phyloP scores from a whole-genome alignment of 2,113 vertebrate genomes.

The Vanacampus margaritifer region DNA sequence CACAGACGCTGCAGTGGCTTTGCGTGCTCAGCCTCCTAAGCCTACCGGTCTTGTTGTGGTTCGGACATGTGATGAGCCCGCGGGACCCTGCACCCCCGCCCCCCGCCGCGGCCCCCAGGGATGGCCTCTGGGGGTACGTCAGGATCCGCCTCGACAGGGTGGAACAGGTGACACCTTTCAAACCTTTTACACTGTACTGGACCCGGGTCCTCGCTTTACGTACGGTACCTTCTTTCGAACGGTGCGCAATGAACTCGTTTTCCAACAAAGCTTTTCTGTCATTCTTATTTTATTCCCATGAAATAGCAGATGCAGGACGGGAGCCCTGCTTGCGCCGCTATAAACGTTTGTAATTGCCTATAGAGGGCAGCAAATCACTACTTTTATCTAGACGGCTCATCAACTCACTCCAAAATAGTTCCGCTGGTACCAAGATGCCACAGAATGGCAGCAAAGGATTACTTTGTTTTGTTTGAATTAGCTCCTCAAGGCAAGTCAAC shows the following conservation, averaged over 20 bases:
- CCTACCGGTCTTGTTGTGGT: conserved; percentile 62
- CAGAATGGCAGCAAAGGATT: no score
- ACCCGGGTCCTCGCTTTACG: no score
- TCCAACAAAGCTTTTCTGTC: no score
- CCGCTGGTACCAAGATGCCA: no score
- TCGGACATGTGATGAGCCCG: conserved; percentile 42
- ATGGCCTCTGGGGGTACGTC: conserved; percentile 56
- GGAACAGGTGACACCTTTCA: conserved; percentile 38
- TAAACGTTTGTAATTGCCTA: no score
- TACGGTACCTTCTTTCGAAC: no score
- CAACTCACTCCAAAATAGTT: no score
- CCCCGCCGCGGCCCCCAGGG: background rate
- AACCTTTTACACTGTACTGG: background rate
- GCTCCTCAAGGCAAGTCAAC: background rate
- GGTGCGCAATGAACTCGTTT: no score
- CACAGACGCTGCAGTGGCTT: conserved; percentile 54
- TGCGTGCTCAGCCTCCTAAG: conserved; percentile 56
- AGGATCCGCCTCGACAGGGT: conserved; percentile 42
- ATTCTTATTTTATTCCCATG: no score
- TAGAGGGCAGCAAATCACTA: background rate
- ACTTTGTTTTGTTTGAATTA: no score
- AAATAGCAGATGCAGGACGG: background rate
- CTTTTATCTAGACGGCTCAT: background rate
- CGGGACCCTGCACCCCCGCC: background rate
- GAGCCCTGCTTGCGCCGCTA: no score